These are phyloP conservation scores for Lophotis ruficrista DNA, from an alignment of 2,113 vertebrate species.

Conservation along the genomic window DNA sequence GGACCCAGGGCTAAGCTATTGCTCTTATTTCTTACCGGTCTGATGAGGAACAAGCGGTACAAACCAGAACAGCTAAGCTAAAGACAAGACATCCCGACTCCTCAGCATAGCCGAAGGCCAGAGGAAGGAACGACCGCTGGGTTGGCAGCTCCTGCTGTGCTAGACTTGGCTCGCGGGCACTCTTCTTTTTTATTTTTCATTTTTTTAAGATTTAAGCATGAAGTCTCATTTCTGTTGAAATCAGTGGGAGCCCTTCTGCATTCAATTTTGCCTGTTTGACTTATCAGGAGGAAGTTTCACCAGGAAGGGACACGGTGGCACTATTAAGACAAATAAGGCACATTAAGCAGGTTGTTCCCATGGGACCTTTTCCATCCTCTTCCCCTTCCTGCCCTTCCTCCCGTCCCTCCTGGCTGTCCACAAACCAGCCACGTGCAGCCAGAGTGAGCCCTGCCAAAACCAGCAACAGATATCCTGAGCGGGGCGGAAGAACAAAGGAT, in stretches of 20 bases:
- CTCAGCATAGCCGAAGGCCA: not conserved
- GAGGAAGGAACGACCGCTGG: not conserved
- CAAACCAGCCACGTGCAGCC: conserved; percentile 10
- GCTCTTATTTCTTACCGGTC: not conserved
- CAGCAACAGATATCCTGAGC: conserved; percentile 42
- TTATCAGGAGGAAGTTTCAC: not conserved
- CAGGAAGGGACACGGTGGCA: not conserved
- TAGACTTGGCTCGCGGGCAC: fast-evolving
- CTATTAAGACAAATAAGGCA: not conserved
- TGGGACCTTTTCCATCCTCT: not conserved
- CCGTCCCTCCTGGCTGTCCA: not conserved
- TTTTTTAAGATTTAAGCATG: not conserved
- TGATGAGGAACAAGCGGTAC: not conserved
- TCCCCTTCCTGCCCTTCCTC: conserved; percentile 7
- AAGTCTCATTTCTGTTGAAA: not conserved
- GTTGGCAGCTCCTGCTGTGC: not conserved
- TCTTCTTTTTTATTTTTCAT: not conserved
- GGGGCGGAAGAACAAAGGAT: not conserved
- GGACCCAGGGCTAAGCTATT: not conserved
- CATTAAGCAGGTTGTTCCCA: not conserved
- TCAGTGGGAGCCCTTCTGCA: not conserved
- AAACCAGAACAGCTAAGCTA: not conserved
- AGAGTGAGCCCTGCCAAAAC: conserved; percentile 9
- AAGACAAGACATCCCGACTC: not conserved
- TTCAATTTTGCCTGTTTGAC: not conserved